A percentile compares a stretch with the other conserved stretches of the same genome.
phyloP scores from a whole-genome alignment of 2,113 vertebrate genomes.

The Carassius auratus region DNA sequence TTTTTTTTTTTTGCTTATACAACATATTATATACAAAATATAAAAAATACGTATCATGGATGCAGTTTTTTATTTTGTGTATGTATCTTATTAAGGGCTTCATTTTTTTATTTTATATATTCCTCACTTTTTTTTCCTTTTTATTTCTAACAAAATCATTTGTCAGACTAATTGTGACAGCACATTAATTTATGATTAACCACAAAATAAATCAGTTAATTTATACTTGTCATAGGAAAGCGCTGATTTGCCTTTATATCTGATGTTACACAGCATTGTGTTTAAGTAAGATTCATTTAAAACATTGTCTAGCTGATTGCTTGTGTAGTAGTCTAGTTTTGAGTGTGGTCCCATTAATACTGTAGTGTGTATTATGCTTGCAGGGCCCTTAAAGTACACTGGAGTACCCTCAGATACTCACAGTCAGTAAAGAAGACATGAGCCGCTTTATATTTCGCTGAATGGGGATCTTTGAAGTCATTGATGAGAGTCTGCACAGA shows the following conservation, averaged over 20 bases:
- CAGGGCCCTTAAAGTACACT: neutral
- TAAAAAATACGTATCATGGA: no score
- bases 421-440: slow-evolving; percentile 99
- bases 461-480: slow-evolving; percentile 97
- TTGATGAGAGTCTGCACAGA: slow-evolving; percentile 91
- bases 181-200: no score
- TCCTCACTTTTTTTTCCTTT: neutral
- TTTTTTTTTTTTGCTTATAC: no score
- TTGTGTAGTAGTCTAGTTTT: neutral
- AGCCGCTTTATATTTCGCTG: slow-evolving; percentile 92
- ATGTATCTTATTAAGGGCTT: neutral
- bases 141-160: neutral
- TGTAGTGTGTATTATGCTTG: neutral
- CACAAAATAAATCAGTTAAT: no score
- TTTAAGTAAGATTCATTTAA: no score
- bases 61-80: no score
- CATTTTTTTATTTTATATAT: neutral
- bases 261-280: no score
- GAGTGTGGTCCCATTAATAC: neutral
- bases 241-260: no score
- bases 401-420: slow-evolving; percentile 75
- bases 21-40: no score
- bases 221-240: no score
- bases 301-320: neutral
- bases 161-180: no score